These are phyloP conservation scores for Microplitis deprimator DNA, from an alignment of 2,888 invertebrate species.

Conservation along the genomic window DNA sequence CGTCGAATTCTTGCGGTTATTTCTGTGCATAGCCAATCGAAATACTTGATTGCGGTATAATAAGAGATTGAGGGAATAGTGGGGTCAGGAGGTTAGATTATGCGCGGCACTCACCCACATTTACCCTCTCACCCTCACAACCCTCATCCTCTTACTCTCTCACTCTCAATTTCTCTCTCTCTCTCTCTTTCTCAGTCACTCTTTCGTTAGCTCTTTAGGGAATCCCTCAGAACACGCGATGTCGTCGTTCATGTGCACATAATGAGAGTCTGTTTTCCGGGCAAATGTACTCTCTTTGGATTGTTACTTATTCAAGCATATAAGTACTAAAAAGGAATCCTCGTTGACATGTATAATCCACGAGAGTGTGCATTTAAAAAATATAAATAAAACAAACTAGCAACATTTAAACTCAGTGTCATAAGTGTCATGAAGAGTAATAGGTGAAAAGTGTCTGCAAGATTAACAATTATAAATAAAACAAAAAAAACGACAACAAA, in stretches of 20 bases:
- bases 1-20: slow-evolving; percentile 33
- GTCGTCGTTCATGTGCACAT: slow-evolving; percentile 33
- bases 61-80: slow-evolving; percentile 18
- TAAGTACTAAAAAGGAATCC: slow-evolving; percentile 20
- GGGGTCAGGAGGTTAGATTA: slow-evolving; percentile 20
- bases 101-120: slow-evolving; percentile 12
- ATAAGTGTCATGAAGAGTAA: slow-evolving; percentile 36
- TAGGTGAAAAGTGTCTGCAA: slow-evolving; percentile 31
- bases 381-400: slow-evolving; percentile 18
- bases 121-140: neutral
- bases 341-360: slow-evolving; percentile 9
- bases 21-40: slow-evolving; percentile 38
- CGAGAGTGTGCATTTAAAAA: slow-evolving; percentile 11
- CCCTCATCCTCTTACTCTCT: neutral
- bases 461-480: slow-evolving; percentile 33
- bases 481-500: slow-evolving; percentile 1
- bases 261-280: slow-evolving; percentile 29
- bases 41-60: slow-evolving; percentile 29
- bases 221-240: slow-evolving; percentile 35
- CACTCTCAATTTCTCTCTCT: neutral
- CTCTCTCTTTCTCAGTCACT: neutral
- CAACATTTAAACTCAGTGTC: slow-evolving; percentile 24
- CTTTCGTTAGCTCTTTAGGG: neutral
- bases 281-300: slow-evolving; percentile 25
- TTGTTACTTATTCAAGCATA: slow-evolving; percentile 32